Percentiles rank a stretch among this genome's conserved stretches.
Conservation (phyloP, 2,888 invertebrate species). For the Entomobrya multifasciata region DNA sequence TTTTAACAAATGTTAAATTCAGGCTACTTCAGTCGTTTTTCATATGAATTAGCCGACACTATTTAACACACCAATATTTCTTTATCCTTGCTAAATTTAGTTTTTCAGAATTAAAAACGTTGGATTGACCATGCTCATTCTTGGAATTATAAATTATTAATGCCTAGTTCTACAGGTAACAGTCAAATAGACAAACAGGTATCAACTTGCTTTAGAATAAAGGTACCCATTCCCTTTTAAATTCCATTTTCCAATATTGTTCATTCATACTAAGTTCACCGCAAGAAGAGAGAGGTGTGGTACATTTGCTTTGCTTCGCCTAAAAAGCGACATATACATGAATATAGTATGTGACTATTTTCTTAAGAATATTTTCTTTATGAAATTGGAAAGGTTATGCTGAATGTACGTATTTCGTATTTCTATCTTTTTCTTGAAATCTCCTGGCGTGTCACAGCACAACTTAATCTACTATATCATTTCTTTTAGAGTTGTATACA, state of each 20-base stretch:
- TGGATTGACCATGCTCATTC: neutral
- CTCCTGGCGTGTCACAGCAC: no score
- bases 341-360: neutral
- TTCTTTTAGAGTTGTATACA: no score
- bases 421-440: no score
- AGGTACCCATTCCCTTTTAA: neutral
- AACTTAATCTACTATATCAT: no score
- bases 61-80: no score
- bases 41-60: no score
- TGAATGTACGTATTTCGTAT: no score
- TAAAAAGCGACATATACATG: neutral
- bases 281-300: neutral
- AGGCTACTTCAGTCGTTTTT: no score
- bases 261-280: neutral
- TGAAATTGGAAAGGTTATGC: no score
- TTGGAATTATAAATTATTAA: neutral
- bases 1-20: no score
- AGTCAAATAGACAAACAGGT: conserved; percentile 7
- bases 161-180: no score
- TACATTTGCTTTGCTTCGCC: neutral
- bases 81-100: neutral
- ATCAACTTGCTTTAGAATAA: neutral
- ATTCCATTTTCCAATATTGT: neutral
- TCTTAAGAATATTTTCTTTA: no score
- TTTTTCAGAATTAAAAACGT: conserved; percentile 14